Evolutionary conservation across 2,888 invertebrate genomes (phyloP), one percentile per base, ranked within the genome.

Genomic region (Trissonchulus latispiculum): DNA sequence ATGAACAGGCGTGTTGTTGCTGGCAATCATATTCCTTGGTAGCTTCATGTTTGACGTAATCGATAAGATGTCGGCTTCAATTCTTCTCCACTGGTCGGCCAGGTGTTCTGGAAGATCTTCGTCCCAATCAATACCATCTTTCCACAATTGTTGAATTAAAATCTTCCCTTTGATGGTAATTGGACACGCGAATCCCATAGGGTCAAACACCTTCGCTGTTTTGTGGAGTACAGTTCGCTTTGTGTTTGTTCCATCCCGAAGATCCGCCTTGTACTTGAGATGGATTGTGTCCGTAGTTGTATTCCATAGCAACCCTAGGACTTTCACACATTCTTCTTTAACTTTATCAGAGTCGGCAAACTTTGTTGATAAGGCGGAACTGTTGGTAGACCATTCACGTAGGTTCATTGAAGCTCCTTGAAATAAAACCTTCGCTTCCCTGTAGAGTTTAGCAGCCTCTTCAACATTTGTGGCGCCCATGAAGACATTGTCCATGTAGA

Each of bases 231-330:
- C 33, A 31, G 15, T 8, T 8, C 66, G 66, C 29, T 64, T 64
- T 15, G 66, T 64, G 66, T 64, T 64, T 15, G 66, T 72, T n/a
- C n/a, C n/a, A n/a, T n/a, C 28, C 18, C 37, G 35, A 29, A 73
- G 23, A 1, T 32, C 29, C n/a, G n/a, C n/a, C n/a, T n/a, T n/a
- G n/a, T n/a, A n/a, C n/a, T 48, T 48, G 48, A 48, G 8, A 23
- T 48, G 8, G 23, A 48, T 48, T 48, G 8, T 8, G 23, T 48
- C 48, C 23, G 48, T 48, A 15, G 8, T 23, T 48, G 59, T 33
- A n/a, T 66, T 29, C 73, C 73, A 73, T 1, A 18, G 68, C 1
- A 73, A 23, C 2, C 73, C 73, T 1, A 73, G 70, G 15, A 73
- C 70, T 33, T 61, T 70, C n/a, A 35, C 23, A 2, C 18, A 3